These are phyloP conservation scores for Dryoscopus gambensis DNA, from an alignment of 2,113 vertebrate species.

Conservation along the genomic window DNA sequence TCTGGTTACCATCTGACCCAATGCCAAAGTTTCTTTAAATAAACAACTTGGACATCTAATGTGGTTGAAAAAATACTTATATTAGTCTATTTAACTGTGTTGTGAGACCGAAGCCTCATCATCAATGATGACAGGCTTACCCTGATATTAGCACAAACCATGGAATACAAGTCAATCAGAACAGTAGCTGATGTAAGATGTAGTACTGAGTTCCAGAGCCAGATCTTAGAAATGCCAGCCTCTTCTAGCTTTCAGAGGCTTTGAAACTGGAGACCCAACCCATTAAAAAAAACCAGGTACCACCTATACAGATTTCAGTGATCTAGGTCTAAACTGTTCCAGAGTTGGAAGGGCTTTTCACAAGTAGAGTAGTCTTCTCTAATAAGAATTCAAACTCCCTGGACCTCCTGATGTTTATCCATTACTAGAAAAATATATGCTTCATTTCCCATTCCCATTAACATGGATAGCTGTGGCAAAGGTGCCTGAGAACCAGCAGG, in stretches of 20 bases:
- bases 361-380: neutral
- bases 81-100: neutral
- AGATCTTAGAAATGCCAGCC: neutral
- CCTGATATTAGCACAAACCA: neutral
- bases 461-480: constrained; percentile 40
- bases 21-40: neutral
- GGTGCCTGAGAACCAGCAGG: constrained; percentile 38
- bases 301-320: neutral
- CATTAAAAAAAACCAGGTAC: neutral
- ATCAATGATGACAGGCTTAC: neutral
- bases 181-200: neutral
- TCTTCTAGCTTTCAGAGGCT: neutral
- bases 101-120: neutral
- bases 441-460: constrained; percentile 55
- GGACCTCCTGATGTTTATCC: constrained; percentile 48
- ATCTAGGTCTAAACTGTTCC: constrained; percentile 1
- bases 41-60: neutral
- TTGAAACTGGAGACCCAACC: neutral
- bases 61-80: neutral
- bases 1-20: neutral
- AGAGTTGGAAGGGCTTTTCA: neutral
- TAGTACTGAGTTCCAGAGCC: neutral
- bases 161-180: neutral
- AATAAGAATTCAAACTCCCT: constrained; percentile 36
- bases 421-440: constrained; percentile 55